Percentiles rank a stretch among this genome's conserved stretches.
Conservation (phyloP, 2,797 vertebrate species). For the Nannoperca australis region DNA sequence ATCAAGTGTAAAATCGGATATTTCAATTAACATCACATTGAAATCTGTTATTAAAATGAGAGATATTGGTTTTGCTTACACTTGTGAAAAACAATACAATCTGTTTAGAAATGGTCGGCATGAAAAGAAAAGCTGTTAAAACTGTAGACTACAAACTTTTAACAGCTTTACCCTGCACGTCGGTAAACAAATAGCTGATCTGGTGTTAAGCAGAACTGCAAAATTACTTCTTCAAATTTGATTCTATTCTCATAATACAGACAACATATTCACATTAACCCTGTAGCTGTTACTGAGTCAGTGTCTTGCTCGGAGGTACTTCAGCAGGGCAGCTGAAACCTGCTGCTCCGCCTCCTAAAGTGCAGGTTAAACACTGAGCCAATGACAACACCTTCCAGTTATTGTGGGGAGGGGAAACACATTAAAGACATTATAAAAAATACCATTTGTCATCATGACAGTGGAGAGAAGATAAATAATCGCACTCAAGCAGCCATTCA, state of each 20-base stretch:
- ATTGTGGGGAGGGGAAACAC: conserved; percentile 40
- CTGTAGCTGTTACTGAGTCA: not conserved
- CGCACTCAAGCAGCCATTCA: conserved; percentile 53
- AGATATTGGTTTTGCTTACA: not conserved
- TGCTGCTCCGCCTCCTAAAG: conserved; percentile 1
- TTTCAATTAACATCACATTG: not conserved
- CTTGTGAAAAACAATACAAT: not conserved
- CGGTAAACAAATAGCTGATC: not conserved
- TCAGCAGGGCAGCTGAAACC: conserved; percentile 4
- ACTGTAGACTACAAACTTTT: not conserved
- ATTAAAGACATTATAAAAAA: conserved; percentile 48
- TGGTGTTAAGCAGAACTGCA: not conserved
- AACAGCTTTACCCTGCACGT: not conserved
- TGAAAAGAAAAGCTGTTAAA: conserved; percentile 3
- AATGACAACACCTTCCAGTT: conserved; percentile 36
- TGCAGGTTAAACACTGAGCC: conserved; percentile 42
- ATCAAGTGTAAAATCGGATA: not conserved
- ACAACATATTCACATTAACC: not conserved
- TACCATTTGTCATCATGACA: conserved; percentile 63
- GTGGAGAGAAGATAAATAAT: conserved; percentile 61
- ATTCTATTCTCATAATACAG: too few species aligned
- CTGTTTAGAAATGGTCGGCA: not conserved
- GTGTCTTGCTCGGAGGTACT: conserved; percentile 13
- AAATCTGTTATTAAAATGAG: not conserved
- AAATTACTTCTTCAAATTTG: not conserved